These are phyloP conservation scores for Chymomyza procnemis DNA, from an alignment of 2,888 invertebrate genomes.

Conservation along the genomic window DNA sequence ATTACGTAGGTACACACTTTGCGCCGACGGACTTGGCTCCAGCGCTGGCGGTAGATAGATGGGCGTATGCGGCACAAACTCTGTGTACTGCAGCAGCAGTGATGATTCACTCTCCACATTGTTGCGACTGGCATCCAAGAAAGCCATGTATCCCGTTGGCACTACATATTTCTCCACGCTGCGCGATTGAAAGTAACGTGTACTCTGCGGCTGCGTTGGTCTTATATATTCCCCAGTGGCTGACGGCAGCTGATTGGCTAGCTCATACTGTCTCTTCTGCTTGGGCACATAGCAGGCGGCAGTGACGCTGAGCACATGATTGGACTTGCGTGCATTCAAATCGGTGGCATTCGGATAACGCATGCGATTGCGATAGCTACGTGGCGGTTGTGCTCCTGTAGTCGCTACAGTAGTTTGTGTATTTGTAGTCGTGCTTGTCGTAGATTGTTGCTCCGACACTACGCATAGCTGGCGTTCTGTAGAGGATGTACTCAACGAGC, in stretches of 20 bases:
- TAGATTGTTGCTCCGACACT: too few relatives aligned
- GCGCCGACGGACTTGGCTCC: constrained; percentile 28
- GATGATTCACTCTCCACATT: neutral
- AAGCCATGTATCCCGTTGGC: neutral
- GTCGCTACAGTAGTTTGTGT: too few relatives aligned
- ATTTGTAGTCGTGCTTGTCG: too few relatives aligned
- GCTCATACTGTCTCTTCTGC: neutral
- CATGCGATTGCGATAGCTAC: constrained; percentile 54
- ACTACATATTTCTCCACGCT: constrained; percentile 26
- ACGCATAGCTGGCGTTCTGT: neutral
- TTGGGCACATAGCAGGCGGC: neutral
- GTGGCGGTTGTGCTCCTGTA: constrained; percentile 29
- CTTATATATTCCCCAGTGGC: neutral
- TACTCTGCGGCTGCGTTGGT: constrained; percentile 27
- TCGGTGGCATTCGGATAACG: constrained; percentile 34
- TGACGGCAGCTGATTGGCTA: neutral
- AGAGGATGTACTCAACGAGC: constrained; percentile 48
- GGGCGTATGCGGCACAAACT: constrained; percentile 1
- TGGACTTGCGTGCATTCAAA: neutral
- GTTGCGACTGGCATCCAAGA: neutral
- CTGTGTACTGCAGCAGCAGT: neutral
- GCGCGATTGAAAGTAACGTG: constrained; percentile 50
- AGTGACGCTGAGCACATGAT: neutral
- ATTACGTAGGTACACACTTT: neutral
- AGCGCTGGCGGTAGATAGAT: constrained; percentile 24